A percentile compares a stretch with the other conserved stretches of the same genome.
phyloP scores from a whole-genome alignment of 92 coral and sea anemone species.

The Pocillopora meandrina region DNA sequence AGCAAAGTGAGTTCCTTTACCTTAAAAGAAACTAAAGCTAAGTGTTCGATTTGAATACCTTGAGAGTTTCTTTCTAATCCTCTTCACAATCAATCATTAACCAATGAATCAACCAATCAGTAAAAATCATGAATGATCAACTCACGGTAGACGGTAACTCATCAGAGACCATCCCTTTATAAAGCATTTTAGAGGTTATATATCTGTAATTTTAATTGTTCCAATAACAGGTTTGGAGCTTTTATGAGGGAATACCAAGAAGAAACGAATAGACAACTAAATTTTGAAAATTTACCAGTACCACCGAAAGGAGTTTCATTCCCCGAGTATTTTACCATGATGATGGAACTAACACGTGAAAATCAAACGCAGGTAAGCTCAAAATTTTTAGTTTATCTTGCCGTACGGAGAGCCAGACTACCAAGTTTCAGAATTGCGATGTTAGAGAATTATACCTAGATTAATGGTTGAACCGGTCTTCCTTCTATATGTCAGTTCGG shows the following conservation, averaged over 20 bases:
- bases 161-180: neutral
- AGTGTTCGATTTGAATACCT: too few relatives aligned
- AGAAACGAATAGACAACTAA: neutral
- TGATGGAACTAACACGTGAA: conserved; percentile 15
- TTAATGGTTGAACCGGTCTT: too few relatives aligned
- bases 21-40: neutral
- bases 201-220: neutral
- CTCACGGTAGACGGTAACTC: too few relatives aligned
- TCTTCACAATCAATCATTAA: too few relatives aligned
- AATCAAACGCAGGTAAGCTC: neutral
- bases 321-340: conserved; percentile 7
- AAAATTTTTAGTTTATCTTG: neutral
- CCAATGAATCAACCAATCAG: too few relatives aligned
- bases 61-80: too few relatives aligned
- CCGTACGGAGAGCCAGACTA: too few relatives aligned
- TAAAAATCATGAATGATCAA: too few relatives aligned
- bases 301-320: conserved; percentile 1
- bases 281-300: neutral
- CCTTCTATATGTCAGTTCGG: neutral
- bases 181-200: neutral
- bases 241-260: neutral
- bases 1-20: conserved; percentile 21
- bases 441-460: too few relatives aligned
- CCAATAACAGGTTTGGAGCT: conserved; percentile 2
- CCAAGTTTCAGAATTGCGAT: too few relatives aligned